Conservation (phyloP, 1,140 invertebrate species). For the Heterodera schachtii region DNA sequence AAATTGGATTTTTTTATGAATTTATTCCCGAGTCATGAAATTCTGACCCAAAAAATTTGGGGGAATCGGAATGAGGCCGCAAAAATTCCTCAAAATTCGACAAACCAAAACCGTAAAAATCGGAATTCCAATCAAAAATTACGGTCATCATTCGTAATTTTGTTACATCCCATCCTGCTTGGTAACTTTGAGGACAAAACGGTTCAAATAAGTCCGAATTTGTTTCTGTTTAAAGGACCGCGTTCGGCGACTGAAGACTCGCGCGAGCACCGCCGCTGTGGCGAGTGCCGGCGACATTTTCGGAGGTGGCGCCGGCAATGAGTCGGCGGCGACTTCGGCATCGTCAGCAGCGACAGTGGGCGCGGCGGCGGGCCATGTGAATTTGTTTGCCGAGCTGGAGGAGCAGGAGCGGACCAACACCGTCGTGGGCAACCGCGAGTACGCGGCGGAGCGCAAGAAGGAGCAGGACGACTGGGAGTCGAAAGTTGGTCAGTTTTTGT, state of each 20-base stretch:
- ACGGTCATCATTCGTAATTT: too few relatives aligned
- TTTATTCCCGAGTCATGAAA: too few relatives aligned
- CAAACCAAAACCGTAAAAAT: too few relatives aligned
- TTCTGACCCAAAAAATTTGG: too few relatives aligned
- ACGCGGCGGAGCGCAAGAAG: slow-evolving; percentile 85
- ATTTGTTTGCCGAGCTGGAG: slow-evolving; percentile 87
- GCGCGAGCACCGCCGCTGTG: slow-evolving; percentile 71
- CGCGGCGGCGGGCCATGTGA: slow-evolving; percentile 73
- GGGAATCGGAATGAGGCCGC: too few relatives aligned
- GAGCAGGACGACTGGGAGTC: slow-evolving; percentile 96
- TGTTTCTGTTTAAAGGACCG: slow-evolving; percentile 66
- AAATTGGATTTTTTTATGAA: too few relatives aligned
- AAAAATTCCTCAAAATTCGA: too few relatives aligned
- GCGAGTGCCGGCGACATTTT: slow-evolving; percentile 4
- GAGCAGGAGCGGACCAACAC: slow-evolving; percentile 68
- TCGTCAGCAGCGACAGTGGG: background rate
- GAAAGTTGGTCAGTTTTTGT: slow-evolving; percentile 76
- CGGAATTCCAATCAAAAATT: too few relatives aligned
- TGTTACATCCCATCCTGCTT: too few relatives aligned
- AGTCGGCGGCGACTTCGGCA: background rate
- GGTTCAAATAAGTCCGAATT: too few relatives aligned
- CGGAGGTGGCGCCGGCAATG: background rate
- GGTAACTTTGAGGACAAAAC: background rate
- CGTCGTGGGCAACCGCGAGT: slow-evolving; percentile 76
- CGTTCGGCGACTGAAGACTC: slow-evolving; percentile 75